Base-by-base conservation (phyloP, 2,888 invertebrate species). In the Mythimna impura region DNA sequence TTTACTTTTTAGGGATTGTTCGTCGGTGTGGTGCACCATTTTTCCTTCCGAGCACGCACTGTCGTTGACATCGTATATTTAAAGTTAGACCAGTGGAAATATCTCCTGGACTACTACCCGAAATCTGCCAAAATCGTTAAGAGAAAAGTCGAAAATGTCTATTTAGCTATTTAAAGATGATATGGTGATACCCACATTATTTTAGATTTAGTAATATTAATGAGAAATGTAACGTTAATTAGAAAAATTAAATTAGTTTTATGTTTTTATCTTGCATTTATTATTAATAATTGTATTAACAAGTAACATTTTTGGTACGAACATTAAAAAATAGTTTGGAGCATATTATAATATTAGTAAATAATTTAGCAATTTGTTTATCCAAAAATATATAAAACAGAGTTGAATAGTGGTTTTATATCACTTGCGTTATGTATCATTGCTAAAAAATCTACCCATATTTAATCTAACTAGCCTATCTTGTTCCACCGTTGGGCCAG, bases 1-100 rank as follows among this genome's bases (percentile, higher is more conserved):
- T 68, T 73, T 50, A n/a, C n/a, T 47, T 92, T 92, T 36, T 94
- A 97, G 95, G 97, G 97, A 9, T 86, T 97, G 9, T 96, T 95
- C 78, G 94, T 96, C 5, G 96, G 96, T 30, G 92, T 96, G 2
- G 91, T 94, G 0, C 97, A 97, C 87, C 95, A 96, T 80, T 97
- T 97, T 83, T 96, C 96, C 2, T 97, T 96, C 79, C 90, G 97
- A 78, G 96, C 97, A 0, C 90, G 95, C 50, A 96, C 96, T 2
- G 94, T 94, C 0, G 96, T 96, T 14, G 96, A 97, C 80, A 93
- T 97, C 17, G 95, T 97, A 0, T 94, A 94, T 79, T 89, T 97
- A 73, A 93, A 94, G 73, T 88, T 96, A 36, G 95, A 95, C 14
- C 93, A 96, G 82, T 97, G 97, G 97, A 95, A 96, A 73, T 95